Percentiles rank a stretch among this genome's conserved stretches.
Evolutionary conservation across 1,140 invertebrate species (phyloP).

Genomic region (Coenobita brevimanus): DNA sequence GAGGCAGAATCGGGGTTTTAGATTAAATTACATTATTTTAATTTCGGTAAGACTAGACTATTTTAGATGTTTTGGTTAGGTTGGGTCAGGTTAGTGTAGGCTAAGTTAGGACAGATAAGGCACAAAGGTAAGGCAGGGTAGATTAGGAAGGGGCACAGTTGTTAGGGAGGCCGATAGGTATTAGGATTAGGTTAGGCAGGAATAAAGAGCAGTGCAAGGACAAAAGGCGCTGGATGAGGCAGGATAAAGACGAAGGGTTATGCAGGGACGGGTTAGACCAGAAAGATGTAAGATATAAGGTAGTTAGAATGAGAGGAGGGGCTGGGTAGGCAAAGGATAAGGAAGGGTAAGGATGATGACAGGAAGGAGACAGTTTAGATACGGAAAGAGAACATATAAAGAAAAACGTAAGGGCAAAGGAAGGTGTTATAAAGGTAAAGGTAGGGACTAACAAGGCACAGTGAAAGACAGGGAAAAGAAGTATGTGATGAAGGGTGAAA

Average conservation of each 20-base stretch:
- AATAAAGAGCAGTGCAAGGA: no score
- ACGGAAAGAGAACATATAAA: background rate
- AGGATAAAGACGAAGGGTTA: background rate
- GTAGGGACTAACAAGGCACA: background rate
- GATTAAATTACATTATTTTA: no score
- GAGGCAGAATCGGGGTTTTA: no score
- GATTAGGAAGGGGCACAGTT: no score
- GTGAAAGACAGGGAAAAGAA: background rate
- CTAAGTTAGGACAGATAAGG: no score
- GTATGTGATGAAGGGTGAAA: background rate
- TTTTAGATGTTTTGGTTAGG: no score
- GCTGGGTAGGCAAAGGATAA: background rate
- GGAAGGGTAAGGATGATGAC: background rate
- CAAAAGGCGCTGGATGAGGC: no score
- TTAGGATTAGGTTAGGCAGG: no score
- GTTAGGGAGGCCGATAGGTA: no score
- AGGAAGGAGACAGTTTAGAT: background rate
- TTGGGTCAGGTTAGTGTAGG: no score
- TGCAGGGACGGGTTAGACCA: background rate
- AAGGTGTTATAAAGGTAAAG: background rate
- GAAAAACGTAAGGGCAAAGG: background rate
- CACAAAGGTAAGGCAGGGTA: no score
- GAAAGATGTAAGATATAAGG: background rate
- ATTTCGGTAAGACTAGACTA: no score
- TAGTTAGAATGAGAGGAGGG: background rate